A percentile compares a stretch with the other conserved stretches of the same genome.
These are phyloP conservation scores for Amia ocellicauda DNA, from an alignment of 2,113 vertebrate genomes.

Conservation along the genomic window DNA sequence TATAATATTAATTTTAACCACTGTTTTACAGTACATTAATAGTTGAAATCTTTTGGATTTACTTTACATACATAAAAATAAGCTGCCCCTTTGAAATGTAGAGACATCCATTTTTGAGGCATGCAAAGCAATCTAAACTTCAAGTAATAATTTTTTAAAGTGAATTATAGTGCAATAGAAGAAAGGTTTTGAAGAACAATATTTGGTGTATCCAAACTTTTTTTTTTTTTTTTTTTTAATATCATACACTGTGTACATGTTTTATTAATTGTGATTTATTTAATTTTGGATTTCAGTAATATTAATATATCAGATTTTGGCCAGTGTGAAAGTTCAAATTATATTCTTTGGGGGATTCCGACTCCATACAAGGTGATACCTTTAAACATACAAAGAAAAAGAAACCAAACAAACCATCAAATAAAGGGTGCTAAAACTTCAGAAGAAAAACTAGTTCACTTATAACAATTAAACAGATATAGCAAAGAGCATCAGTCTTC, in stretches of 20 bases:
- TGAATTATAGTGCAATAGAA: slow-evolving; percentile 65
- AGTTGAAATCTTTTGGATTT: not conserved
- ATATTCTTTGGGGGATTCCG: no score
- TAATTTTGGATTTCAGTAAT: no score
- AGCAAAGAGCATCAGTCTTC: no score
- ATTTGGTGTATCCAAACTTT: slow-evolving; percentile 11
- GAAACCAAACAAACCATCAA: no score
- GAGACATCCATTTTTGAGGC: slow-evolving; percentile 32
- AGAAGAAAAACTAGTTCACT: no score
- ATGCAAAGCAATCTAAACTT: slow-evolving; percentile 46
- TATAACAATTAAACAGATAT: no score
- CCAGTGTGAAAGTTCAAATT: no score
- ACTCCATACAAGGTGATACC: no score
- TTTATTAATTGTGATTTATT: not conserved
- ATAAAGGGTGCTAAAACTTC: no score
- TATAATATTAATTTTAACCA: slow-evolving; percentile 6
- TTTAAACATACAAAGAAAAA: no score
- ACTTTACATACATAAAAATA: slow-evolving; percentile 11
- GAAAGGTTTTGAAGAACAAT: slow-evolving; percentile 18
- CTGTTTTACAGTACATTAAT: slow-evolving; percentile 8
- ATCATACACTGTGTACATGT: not conserved
- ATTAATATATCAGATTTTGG: no score
- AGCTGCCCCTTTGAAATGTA: slow-evolving; percentile 1
- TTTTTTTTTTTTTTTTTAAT: not conserved
- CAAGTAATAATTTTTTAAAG: slow-evolving; percentile 66